These are phyloP conservation scores for Microcebus ravelobensis DNA, from an alignment of 2,113 vertebrate genomes.

Conservation along the genomic window DNA sequence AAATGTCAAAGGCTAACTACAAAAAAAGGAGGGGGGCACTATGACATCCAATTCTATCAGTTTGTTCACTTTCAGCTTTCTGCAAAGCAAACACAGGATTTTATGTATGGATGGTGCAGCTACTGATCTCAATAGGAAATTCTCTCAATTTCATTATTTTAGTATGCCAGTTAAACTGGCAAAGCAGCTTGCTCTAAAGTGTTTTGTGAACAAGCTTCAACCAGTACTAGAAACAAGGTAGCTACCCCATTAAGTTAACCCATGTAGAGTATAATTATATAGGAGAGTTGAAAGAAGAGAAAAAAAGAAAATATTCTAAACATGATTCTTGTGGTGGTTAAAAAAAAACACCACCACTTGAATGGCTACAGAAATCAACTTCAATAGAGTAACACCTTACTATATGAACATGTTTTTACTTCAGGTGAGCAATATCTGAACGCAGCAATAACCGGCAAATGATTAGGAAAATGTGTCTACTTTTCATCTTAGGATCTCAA, in stretches of 20 bases:
- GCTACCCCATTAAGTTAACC: background rate
- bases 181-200: background rate
- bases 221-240: background rate
- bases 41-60: background rate
- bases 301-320: background rate
- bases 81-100: background rate
- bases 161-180: background rate
- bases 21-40: background rate
- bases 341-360: background rate
- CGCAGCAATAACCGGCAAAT: background rate
- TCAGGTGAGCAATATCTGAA: slow-evolving; percentile 10
- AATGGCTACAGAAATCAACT: slow-evolving; percentile 39
- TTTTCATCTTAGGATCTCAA: slow-evolving; percentile 42
- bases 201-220: slow-evolving; percentile 1
- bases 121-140: slow-evolving; percentile 13
- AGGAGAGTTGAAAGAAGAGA: background rate
- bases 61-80: background rate
- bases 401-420: background rate
- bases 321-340: slow-evolving; percentile 2
- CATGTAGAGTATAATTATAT: background rate
- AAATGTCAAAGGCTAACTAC: background rate
- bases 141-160: slow-evolving; percentile 32
- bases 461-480: background rate
- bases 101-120: background rate
- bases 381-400: background rate